Conservation (phyloP, 2,797 vertebrate genomes). For the Geotrypetes seraphini region DNA sequence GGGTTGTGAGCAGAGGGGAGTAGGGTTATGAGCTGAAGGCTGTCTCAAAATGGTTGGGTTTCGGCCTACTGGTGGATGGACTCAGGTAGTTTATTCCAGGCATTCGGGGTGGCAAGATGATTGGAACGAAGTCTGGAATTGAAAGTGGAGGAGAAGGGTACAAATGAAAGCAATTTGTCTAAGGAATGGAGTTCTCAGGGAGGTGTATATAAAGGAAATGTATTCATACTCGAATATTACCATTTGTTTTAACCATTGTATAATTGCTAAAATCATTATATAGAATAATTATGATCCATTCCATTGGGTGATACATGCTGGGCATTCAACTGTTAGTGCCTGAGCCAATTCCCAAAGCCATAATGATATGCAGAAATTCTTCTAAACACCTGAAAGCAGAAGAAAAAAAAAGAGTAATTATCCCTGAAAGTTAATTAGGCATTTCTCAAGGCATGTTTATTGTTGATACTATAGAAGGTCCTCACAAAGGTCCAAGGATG, state of each 20-base stretch:
- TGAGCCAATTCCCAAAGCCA: constrained; percentile 8
- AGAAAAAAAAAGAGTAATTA: constrained; percentile 19
- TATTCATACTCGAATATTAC: no score
- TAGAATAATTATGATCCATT: constrained; percentile 18
- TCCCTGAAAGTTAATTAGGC: constrained; percentile 8
- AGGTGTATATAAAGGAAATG: no score
- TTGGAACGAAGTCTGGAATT: no score
- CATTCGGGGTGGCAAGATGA: no score
- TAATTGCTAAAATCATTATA: constrained; percentile 18
- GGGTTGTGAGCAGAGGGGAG: no score
- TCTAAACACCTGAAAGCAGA: constrained; percentile 19
- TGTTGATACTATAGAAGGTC: background rate
- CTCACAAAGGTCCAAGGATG: background rate
- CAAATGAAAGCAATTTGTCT: no score
- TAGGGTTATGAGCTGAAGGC: no score
- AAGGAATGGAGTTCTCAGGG: no score
- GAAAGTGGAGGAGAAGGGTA: no score
- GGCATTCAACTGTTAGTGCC: constrained; percentile 15
- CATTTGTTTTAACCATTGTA: constrained; percentile 16
- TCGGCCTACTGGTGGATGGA: no score
- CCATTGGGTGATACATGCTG: constrained; percentile 23
- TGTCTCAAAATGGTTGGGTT: no score
- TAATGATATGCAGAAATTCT: constrained; percentile 9
- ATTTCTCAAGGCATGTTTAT: background rate
- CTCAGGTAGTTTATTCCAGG: no score